Conservation (phyloP, 2,888 invertebrate genomes). For the Keiferia lycopersicella region DNA sequence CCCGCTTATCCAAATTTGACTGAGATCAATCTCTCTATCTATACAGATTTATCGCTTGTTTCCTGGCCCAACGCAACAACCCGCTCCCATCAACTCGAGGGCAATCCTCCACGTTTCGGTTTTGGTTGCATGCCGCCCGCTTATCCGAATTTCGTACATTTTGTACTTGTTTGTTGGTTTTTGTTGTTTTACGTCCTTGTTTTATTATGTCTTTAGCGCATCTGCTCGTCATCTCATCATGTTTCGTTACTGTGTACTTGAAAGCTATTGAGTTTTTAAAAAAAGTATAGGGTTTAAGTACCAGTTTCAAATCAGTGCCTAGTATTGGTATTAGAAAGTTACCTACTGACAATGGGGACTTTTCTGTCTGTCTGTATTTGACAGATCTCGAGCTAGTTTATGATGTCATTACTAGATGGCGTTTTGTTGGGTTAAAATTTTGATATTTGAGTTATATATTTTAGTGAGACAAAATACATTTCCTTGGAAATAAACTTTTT, state of each 20-base stretch:
- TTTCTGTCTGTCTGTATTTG: too few relatives aligned
- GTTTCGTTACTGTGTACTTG: slow-evolving; percentile 42
- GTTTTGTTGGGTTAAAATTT: too few relatives aligned
- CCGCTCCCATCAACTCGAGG: slow-evolving; percentile 68
- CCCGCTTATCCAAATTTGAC: slow-evolving; percentile 57
- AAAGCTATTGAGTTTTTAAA: background rate
- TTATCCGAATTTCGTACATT: slow-evolving; percentile 54
- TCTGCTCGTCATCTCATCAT: slow-evolving; percentile 28
- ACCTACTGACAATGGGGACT: too few relatives aligned
- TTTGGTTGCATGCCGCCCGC: slow-evolving; percentile 70
- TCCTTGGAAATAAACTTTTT: too few relatives aligned
- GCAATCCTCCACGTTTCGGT: slow-evolving; percentile 73
- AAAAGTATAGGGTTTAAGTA: too few relatives aligned
- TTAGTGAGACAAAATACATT: too few relatives aligned
- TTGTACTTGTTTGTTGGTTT: slow-evolving; percentile 51
- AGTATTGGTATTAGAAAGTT: too few relatives aligned
- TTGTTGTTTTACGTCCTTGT: slow-evolving; percentile 44
- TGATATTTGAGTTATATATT: too few relatives aligned
- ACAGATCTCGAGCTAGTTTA: too few relatives aligned
- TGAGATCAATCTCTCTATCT: too few relatives aligned
- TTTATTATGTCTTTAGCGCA: slow-evolving; percentile 66
- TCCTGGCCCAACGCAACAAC: slow-evolving; percentile 48
- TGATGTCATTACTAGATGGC: too few relatives aligned
- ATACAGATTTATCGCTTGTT: slow-evolving; percentile 32
- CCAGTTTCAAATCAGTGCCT: too few relatives aligned